Evolutionary conservation across 1,140 invertebrate species (phyloP).

Genomic region (Rhagoletis zephyria): DNA sequence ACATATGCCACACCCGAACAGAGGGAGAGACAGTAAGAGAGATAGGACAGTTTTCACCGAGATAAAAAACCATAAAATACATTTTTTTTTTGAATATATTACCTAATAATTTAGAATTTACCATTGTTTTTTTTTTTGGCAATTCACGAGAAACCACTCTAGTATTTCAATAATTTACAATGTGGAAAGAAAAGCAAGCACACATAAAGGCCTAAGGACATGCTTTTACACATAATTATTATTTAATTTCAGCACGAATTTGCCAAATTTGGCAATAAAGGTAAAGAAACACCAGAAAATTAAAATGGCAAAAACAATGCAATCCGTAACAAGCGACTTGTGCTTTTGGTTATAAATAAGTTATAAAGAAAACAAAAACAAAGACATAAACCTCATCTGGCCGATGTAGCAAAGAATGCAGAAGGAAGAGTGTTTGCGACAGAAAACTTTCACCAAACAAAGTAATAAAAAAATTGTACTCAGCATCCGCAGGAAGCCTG

Average conservation of each 20-base stretch:
- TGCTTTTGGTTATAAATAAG: neutral
- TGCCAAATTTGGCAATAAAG: neutral
- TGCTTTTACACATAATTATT: neutral
- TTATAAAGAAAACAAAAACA: neutral
- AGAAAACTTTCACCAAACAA: constrained; percentile 42
- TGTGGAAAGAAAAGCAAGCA: neutral
- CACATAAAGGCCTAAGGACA: neutral
- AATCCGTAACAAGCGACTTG: neutral
- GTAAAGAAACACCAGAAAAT: neutral
- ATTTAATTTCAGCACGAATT: constrained; percentile 11
- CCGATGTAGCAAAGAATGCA: neutral
- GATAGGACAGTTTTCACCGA: neutral
- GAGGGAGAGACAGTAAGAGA: neutral
- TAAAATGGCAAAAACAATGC: neutral
- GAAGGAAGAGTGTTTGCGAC: neutral
- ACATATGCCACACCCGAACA: neutral
- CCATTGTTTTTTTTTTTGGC: neutral
- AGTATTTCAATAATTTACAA: neutral
- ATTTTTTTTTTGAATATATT: too few relatives aligned
- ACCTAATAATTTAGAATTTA: neutral
- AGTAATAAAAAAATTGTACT: constrained; percentile 42
- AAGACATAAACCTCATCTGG: neutral
- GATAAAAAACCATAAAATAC: constrained; percentile 23
- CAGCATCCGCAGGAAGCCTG: constrained; percentile 29
- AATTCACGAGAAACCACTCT: neutral